These are phyloP conservation scores for Cephus nigrinus DNA, from an alignment of 2,888 invertebrate genomes.

Conservation along the genomic window DNA sequence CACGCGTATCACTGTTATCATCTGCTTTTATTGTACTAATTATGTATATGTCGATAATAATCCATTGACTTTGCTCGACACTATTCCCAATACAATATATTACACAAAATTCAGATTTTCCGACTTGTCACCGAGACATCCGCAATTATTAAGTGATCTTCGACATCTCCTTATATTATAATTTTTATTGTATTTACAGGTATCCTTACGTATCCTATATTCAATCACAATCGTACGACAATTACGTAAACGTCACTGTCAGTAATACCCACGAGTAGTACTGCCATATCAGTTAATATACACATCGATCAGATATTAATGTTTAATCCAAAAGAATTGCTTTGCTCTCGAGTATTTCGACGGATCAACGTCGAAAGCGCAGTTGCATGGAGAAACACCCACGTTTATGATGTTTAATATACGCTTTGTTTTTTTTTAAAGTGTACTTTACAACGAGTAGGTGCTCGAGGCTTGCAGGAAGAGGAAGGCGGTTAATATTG, in stretches of 20 bases:
- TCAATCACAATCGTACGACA: background rate
- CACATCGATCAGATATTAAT: background rate
- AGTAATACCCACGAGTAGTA: background rate
- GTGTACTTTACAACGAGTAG: constrained; percentile 32
- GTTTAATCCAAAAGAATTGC: background rate
- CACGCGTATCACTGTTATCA: background rate
- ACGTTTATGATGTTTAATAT: constrained; percentile 34
- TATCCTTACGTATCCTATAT: background rate
- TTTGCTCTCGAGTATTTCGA: background rate
- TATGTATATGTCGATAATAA: background rate
- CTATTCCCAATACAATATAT: background rate
- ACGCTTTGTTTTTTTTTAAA: constrained; percentile 13
- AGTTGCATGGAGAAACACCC: background rate
- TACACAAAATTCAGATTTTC: background rate
- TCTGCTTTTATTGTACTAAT: background rate
- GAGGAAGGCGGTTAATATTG: constrained; percentile 27
- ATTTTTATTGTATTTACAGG: background rate
- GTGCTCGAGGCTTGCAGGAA: constrained; percentile 21
- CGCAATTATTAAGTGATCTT: background rate
- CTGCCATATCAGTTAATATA: background rate
- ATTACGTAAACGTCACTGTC: background rate
- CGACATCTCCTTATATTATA: background rate
- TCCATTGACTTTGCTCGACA: background rate
- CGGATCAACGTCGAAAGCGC: background rate
- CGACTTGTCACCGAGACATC: background rate